A percentile compares a stretch with the other conserved stretches of the same genome.
phyloP scores from a whole-genome alignment of 1,140 invertebrate species.

The Zaprionus ghesquierei region DNA sequence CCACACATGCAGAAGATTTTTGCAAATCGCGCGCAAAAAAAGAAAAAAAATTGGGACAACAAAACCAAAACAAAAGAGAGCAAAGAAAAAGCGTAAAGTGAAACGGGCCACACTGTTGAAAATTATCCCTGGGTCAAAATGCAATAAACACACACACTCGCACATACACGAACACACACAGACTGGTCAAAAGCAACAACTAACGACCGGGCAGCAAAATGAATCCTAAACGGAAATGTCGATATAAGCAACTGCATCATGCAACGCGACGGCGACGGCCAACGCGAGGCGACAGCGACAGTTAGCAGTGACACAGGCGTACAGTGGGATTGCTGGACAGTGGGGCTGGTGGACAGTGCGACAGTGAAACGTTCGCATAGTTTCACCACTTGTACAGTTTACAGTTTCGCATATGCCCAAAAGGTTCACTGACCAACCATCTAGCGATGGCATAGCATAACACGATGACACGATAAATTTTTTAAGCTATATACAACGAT shows the following conservation, averaged over 20 bases:
- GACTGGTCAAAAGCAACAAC: constrained; percentile 52
- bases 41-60: not conserved
- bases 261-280: constrained; percentile 17
- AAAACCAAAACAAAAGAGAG: constrained; percentile 1
- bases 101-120: constrained; percentile 69
- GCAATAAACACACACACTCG: constrained; percentile 49
- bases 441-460: constrained; percentile 35
- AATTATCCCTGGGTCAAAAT: constrained; percentile 60
- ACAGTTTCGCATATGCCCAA: constrained; percentile 51
- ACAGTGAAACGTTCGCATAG: constrained; percentile 40
- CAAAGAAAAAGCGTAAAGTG: constrained; percentile 60
- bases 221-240: constrained; percentile 80
- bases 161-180: constrained; percentile 36
- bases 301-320: constrained; percentile 43
- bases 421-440: constrained; percentile 58
- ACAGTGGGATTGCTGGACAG: not conserved
- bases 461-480: not conserved
- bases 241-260: constrained; percentile 65
- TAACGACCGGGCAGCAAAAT: constrained; percentile 65
- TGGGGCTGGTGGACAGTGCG: not conserved
- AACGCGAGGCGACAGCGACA: constrained; percentile 46
- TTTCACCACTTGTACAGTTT: constrained; percentile 48
- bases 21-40: not conserved
- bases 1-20: constrained; percentile 19
- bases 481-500: too few relatives aligned